phyloP scores from a whole-genome alignment of 2,113 vertebrate genomes.

The Gambusia holbrooki region DNA sequence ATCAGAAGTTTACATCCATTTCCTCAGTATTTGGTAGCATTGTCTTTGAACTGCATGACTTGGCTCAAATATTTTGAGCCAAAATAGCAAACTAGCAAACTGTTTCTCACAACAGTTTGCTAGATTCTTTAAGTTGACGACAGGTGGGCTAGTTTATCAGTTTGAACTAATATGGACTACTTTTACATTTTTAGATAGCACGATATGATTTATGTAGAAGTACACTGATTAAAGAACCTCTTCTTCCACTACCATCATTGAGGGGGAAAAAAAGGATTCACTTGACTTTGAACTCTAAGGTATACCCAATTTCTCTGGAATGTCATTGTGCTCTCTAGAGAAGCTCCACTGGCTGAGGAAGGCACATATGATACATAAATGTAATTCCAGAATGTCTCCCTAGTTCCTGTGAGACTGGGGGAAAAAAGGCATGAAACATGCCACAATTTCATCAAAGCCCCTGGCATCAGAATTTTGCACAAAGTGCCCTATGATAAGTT shows the following conservation, averaged over 20 bases:
- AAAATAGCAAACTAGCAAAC: no score
- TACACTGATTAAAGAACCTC: background rate
- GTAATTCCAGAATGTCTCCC: background rate
- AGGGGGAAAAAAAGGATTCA: background rate
- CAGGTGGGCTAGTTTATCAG: no score
- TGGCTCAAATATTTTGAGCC: no score
- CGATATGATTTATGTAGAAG: background rate
- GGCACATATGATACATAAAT: background rate
- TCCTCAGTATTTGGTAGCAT: no score
- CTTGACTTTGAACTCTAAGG: background rate
- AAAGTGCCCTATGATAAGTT: background rate
- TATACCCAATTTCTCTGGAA: background rate
- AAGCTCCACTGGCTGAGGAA: background rate
- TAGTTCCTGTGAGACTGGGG: background rate
- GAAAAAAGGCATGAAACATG: no score
- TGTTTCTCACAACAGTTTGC: no score
- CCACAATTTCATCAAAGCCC: no score
- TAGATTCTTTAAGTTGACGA: no score
- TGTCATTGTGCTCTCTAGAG: background rate
- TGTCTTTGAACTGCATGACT: no score
- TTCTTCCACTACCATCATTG: no score
- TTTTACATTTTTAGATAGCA: background rate
- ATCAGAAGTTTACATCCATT: no score
- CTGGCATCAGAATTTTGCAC: background rate
- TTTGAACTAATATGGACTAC: background rate